Base-by-base conservation (phyloP, 35 echinoderm and acorn worm genomes). In the Ophiothrix spiculata region DNA sequence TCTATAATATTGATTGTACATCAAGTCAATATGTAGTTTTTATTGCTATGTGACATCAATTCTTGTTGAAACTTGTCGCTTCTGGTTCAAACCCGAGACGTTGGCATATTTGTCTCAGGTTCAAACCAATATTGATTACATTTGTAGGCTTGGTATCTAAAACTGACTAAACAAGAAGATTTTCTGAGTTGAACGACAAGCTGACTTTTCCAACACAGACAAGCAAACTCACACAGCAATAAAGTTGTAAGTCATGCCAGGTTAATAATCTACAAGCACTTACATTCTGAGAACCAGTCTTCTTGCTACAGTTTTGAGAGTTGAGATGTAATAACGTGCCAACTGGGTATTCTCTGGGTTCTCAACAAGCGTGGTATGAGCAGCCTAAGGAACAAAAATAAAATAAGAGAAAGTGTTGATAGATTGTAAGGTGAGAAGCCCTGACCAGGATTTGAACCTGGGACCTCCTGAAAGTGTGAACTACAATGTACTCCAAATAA, bases 261-360 rank as follows among this genome's bases (percentile, higher is more conserved):
- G n/a, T n/a, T n/a, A n/a, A n/a, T n/a, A n/a, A n/a, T n/a, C n/a
- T n/a, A n/a, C n/a, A n/a, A n/a, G 38, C 32, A 81, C 64, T 86
- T 81, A 91, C 75, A 95, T 74, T 38, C 87, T 73, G 29, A 95
- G 40, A 6, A 95, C 93, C 0, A 87, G 40, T 84, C 86, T 90
- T 64, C 74, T 86, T 19, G 93, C 64, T 6, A 95, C 88, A 31
- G 31, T 95, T 76, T 91, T 95, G 63, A 95, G 87, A 28, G 88
- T 88, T 56, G 78, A 56, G 46, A 95, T 91, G 76, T 95, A 95
- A 60, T 88, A 95, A 45, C 93, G 87, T 0, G 93, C 93, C 10
- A 95, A 80, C 23, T 87, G 86, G 33, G 81, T 84, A 76, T 95
- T 95, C 35, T 87, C 88, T 36, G 93, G 93, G 29, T 91, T 91